Base-by-base conservation (phyloP, 92 coral and sea anemone species). In the Phenganax marumi region DNA sequence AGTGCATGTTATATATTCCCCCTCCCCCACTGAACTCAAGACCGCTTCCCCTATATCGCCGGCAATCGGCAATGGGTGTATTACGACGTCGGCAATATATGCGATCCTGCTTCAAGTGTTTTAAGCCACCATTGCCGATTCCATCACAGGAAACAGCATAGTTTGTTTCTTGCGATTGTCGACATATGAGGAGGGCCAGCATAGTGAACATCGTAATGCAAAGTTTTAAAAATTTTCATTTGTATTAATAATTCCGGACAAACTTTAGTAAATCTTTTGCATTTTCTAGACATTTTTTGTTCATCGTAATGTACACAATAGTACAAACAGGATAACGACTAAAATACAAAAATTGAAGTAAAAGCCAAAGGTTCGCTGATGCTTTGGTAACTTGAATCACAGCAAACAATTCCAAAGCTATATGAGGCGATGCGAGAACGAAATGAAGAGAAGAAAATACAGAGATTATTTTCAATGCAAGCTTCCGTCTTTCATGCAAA, bases 351-450 rank as follows among this genome's bases (percentile, higher is more conserved):
- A 96, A 83, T 81, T 88, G 89, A 62, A 91, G 65, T 54, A 89
- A 55, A n/a, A 94, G 80, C 93, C 90, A 87, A 46, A 88, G 79
- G 73, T 82, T 76, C 57, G 89, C 84, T 86, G 85, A 89, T 64
- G 72, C 17, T 39, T 33, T 78, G 57, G 72, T 23, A 33, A 33
- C 72, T 24, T 80, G 71, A 43, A 82, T 87, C 52, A 84, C 90
- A 14, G 58, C 53, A 48, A 86, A 12, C n/a, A 89, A 81, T 39
- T 90, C 86, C 3, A 84, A 61, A 11, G 90, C 6, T 52, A 94
- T 81, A 63, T 91, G 75, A 2, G 98, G 98, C 33, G 85, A 39
- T 91, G 93, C 93, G 26, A 97, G 89, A 23, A 89, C 1, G 58
- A 87, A 90, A 69, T 94, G 97, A 7, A 86, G 53, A 17, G 66